phyloP scores from a whole-genome alignment of 1,140 invertebrate genomes.

The Drosophila bocki region DNA sequence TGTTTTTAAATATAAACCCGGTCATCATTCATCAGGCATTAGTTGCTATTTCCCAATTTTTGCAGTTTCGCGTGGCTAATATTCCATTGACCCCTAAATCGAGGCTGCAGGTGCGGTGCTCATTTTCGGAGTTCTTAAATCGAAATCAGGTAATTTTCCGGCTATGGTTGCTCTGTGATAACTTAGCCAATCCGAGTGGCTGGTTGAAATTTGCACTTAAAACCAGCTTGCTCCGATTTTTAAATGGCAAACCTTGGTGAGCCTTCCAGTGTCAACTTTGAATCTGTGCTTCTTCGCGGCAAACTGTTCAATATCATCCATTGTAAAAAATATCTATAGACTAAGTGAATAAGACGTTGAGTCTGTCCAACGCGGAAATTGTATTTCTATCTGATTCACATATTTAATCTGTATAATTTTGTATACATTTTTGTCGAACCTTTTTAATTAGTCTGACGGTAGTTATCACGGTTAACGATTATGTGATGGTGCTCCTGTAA shows the following conservation, averaged over 20 bases:
- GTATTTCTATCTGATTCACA: no score
- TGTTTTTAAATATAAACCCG: no score
- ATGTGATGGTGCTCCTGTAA: not conserved
- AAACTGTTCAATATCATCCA: no score
- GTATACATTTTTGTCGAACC: no score
- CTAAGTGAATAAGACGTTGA: no score
- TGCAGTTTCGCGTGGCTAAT: not conserved
- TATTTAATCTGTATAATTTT: no score
- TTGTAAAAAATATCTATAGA: no score
- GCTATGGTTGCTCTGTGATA: not conserved
- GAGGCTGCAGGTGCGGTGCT: not conserved
- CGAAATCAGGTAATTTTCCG: conserved; percentile 1
- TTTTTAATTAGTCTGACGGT: not conserved
- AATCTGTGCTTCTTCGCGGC: no score
- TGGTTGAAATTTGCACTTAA: not conserved
- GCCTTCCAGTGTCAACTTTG: not conserved
- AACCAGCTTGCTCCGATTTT: not conserved
- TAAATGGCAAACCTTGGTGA: not conserved
- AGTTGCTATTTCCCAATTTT: not conserved
- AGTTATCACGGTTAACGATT: not conserved
- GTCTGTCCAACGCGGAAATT: no score
- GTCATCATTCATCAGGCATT: not conserved
- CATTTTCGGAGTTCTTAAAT: not conserved
- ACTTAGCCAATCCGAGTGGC: not conserved
- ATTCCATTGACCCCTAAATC: not conserved